A percentile compares a stretch with the other conserved stretches of the same genome.
phyloP scores from a whole-genome alignment of 1,140 invertebrate genomes.

The Hermatobates lingyangjiaoensis region DNA sequence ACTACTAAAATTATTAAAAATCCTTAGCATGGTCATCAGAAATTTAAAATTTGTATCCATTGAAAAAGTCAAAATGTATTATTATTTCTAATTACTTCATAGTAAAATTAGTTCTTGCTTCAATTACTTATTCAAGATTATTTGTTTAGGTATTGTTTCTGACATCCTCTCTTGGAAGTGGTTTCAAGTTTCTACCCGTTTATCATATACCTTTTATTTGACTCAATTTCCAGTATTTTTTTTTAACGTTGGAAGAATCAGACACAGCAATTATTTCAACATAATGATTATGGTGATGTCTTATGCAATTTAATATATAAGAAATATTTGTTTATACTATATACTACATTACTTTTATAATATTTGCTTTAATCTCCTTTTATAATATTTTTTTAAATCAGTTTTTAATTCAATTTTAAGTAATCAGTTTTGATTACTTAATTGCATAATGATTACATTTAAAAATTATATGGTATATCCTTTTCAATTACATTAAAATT shows the following conservation, averaged over 20 bases:
- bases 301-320: conserved; percentile 3
- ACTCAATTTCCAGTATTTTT: conserved; percentile 49
- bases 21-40: neutral
- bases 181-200: conserved; percentile 37
- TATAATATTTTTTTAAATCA: neutral
- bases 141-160: conserved; percentile 22
- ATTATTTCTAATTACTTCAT: neutral
- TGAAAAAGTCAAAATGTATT: neutral
- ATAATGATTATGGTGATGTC: conserved; percentile 18
- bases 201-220: conserved; percentile 43
- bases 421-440: neutral
- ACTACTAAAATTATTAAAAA: neutral
- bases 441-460: neutral
- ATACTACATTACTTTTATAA: neutral
- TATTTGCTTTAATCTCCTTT: conserved; percentile 4
- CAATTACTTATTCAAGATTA: neutral
- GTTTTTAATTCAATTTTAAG: neutral
- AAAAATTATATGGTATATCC: conserved; percentile 9
- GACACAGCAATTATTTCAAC: conserved; percentile 30
- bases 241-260: conserved; percentile 37
- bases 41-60: neutral
- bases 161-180: conserved; percentile 34
- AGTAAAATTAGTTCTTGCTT: neutral
- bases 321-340: neutral
- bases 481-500: no score